Percentiles rank a stretch among this genome's conserved stretches.
These are phyloP conservation scores for Cecidostiba fungosa DNA, from an alignment of 2,888 invertebrate species.

Conservation along the genomic window DNA sequence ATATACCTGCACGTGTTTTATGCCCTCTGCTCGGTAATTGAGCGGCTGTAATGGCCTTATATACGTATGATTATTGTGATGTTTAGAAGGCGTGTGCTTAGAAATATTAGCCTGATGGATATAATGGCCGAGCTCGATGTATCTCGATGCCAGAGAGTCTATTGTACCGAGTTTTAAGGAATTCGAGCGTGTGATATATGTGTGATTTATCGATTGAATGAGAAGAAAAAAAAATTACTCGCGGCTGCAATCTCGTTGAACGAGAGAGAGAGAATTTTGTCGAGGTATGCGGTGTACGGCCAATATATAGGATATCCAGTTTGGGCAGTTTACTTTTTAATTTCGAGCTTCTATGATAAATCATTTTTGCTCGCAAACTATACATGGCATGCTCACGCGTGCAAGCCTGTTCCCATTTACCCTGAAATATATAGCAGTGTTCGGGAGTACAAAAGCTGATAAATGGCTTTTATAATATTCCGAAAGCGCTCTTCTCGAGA, in stretches of 20 bases:
- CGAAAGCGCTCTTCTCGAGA: not conserved
- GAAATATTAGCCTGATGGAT: constrained; percentile 7
- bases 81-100: constrained; percentile 8
- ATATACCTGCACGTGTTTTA: constrained; percentile 4
- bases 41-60: not conserved
- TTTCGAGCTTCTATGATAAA: constrained; percentile 18
- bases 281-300: not conserved
- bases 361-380: not conserved
- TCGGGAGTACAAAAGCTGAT: constrained; percentile 3
- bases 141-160: not conserved
- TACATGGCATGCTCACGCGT: not conserved
- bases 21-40: not conserved
- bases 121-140: not conserved
- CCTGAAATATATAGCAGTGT: not conserved
- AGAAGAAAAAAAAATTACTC: not conserved
- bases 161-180: not conserved
- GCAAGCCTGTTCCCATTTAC: not conserved
- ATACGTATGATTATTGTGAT: constrained; percentile 13
- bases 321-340: constrained; percentile 22
- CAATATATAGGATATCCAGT: not conserved
- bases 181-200: not conserved
- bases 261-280: not conserved
- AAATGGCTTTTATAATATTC: constrained; percentile 13
- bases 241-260: not conserved
- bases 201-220: not conserved